Base-by-base conservation (phyloP, 2,888 invertebrate genomes). In the Acleris cristana region DNA sequence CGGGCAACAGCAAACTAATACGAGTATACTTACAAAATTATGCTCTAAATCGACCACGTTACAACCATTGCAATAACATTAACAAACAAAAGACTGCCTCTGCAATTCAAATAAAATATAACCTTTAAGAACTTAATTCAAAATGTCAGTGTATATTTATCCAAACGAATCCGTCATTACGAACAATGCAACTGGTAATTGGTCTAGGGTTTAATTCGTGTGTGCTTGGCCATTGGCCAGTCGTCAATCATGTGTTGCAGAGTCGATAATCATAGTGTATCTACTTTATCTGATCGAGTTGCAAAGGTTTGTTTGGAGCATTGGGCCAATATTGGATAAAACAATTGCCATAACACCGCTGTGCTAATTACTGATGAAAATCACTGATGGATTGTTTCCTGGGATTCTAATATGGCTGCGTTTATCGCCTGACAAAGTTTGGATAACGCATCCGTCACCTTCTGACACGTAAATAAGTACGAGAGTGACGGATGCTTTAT, bases 211-310 rank as follows among this genome's bases (percentile, higher is more conserved):
- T 73, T 73, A 75, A 78, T 75, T 73, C 74, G 60, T 72, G 74
- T 76, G 72, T 49, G 58, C 26, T 26, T 34, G 59, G 21, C 59
- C 49, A 44, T n/a, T 60, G 53, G 52, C 53, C 34, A 76, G 76
- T 80, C 80, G 75, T 78, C 80, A 75, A 78, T 76, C 71, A 69
- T 71, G 71, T 73, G 79, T 88, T 87, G 83, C 85, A 79, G 78
- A 84, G 76, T 72, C 74, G 79, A 83, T 87, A 86, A 89, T 88
- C 81, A 83, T 60, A 71, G 73, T 74, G 73, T 70, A n/a, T n/a
- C n/a, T n/a, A 73, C 71, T 65, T 71, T 66, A 71, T 71, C 72
- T 68, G 65, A 61, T 65, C 44, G 30, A 19, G 23, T 55, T 56
- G 45, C 52, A 16, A 16, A n/a, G 56, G 18, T 56, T 56, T 34